phyloP scores from a whole-genome alignment of 2,113 vertebrate species.

The Mirza zaza region DNA sequence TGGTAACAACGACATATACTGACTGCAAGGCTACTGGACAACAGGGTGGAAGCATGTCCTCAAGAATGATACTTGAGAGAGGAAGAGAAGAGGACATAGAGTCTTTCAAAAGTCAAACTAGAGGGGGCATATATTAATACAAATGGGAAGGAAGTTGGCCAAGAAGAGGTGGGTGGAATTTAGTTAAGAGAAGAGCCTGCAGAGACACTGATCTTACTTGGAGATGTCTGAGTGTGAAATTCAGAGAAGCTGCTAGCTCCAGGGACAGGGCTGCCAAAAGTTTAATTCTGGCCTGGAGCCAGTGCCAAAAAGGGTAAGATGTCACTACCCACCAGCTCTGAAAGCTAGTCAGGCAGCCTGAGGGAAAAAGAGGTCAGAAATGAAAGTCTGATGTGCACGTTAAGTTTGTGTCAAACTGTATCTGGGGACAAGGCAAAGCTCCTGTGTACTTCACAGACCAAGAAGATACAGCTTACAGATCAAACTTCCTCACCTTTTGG shows the following conservation, averaged over 20 bases:
- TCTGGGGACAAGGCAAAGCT: not conserved
- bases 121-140: not conserved
- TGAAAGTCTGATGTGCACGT: not conserved
- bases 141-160: constrained; percentile 14
- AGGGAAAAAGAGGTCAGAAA: constrained; percentile 26
- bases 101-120: not conserved
- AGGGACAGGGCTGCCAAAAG: not conserved
- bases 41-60: not conserved
- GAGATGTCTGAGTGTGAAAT: not conserved
- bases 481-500: not conserved
- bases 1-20: not conserved
- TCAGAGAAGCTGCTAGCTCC: constrained; percentile 30
- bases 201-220: not conserved
- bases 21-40: not conserved
- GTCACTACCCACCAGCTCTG: not conserved
- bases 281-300: constrained; percentile 25
- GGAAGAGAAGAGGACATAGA: not conserved
- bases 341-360: not conserved
- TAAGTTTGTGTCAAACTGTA: not conserved
- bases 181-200: not conserved
- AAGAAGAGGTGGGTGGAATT: constrained; percentile 1
- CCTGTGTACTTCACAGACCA: not conserved
- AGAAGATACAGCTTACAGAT: not conserved
- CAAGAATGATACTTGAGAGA: not conserved
- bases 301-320: not conserved